Conservation (phyloP, 53 echinoderm and acorn worm species). For the Paracentrotus lividus region DNA sequence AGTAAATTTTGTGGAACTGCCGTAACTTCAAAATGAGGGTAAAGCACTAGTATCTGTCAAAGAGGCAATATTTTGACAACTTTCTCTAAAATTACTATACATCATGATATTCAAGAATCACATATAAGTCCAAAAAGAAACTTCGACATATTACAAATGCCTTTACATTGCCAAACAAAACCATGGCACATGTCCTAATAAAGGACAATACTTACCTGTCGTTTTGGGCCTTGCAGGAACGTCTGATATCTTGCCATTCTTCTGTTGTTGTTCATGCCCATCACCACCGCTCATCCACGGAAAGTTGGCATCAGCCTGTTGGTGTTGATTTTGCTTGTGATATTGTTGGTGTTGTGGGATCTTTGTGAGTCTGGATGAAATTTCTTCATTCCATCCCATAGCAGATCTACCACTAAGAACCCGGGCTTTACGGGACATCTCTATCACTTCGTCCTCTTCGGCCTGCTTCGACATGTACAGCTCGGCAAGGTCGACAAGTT, state of each 20-base stretch:
- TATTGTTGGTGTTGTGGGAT: conserved; percentile 34
- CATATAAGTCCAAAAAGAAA: neutral
- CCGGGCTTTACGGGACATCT: conserved; percentile 35
- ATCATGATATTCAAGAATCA: neutral
- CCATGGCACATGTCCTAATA: neutral
- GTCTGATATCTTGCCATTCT: neutral
- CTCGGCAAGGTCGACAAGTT: conserved; percentile 93
- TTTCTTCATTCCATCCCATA: conserved; percentile 29
- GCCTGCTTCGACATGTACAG: conserved; percentile 74
- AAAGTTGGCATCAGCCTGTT: neutral
- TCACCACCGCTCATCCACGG: conserved; percentile 50
- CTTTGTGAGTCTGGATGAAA: conserved; percentile 27
- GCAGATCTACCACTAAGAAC: conserved; percentile 12
- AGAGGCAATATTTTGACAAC: too few relatives aligned
- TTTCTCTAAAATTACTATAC: too few relatives aligned
- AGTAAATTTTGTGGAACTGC: too few relatives aligned
- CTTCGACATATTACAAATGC: neutral
- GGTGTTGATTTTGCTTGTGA: neutral
- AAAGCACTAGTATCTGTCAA: too few relatives aligned
- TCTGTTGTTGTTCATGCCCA: conserved; percentile 28
- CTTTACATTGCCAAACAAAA: neutral
- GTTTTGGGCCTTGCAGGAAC: conserved; percentile 45
- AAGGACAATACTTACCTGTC: conserved; percentile 37
- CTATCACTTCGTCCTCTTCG: conserved; percentile 68
- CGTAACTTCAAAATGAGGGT: too few relatives aligned